phyloP scores from a whole-genome alignment of 1,140 invertebrate species.

The Dendroctonus ponderosae region DNA sequence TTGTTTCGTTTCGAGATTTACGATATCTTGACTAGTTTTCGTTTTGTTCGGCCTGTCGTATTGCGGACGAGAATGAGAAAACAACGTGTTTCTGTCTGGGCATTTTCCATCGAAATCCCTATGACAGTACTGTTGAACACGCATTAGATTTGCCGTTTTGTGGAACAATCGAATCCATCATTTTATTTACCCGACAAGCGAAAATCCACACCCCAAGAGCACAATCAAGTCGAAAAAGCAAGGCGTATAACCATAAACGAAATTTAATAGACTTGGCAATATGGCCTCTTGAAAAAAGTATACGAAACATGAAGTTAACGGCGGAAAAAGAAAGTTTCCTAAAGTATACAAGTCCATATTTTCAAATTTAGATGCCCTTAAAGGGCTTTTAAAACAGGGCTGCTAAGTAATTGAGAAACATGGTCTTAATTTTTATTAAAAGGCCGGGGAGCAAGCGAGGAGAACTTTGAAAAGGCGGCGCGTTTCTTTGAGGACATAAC shows the following conservation, averaged over 20 bases:
- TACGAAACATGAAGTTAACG: constrained; percentile 27
- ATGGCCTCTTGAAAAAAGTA: constrained; percentile 6
- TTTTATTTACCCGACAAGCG: too few species aligned
- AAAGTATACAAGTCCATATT: constrained; percentile 26
- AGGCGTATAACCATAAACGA: too few species aligned
- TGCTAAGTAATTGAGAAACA: constrained; percentile 30
- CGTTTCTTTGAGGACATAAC: constrained; percentile 6
- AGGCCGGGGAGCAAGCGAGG: constrained; percentile 5
- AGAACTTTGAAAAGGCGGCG: neutral
- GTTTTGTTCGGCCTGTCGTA: neutral
- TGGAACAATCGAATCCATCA: too few species aligned
- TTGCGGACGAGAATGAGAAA: neutral
- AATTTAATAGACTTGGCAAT: too few species aligned
- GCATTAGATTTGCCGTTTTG: too few species aligned
- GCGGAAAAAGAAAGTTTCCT: constrained; percentile 22
- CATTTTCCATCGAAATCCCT: too few species aligned
- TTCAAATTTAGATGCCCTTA: constrained; percentile 28
- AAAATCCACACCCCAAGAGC: too few species aligned
- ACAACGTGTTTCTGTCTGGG: too few species aligned
- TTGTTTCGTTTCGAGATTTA: constrained; percentile 21
- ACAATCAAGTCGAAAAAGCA: too few species aligned
- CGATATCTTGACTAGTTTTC: constrained; percentile 10
- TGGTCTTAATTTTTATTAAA: constrained; percentile 32
- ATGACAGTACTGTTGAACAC: too few species aligned
- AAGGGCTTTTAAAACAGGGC: constrained; percentile 20